Evolutionary conservation across 2,113 vertebrate species (phyloP).

Genomic region (Saccopteryx bilineata): DNA sequence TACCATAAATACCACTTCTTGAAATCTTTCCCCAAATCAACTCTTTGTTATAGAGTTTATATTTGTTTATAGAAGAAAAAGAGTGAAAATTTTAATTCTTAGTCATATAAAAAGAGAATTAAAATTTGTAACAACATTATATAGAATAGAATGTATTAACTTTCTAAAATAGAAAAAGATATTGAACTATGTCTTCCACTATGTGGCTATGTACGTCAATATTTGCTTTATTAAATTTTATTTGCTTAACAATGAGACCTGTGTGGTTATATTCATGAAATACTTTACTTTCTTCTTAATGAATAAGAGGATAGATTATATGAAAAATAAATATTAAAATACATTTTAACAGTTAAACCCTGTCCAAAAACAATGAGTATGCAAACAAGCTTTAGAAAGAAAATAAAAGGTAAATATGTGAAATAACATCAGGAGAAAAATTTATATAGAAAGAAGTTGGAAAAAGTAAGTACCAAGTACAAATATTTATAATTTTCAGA

Average conservation of each 20-base stretch:
- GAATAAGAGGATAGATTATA: neutral
- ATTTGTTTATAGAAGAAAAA: neutral
- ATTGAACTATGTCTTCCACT: neutral
- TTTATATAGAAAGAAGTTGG: neutral
- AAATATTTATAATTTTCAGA: slow-evolving; percentile 11
- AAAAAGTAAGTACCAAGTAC: neutral
- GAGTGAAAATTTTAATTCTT: neutral
- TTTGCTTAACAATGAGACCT: neutral
- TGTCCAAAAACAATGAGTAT: neutral
- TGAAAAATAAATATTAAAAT: neutral
- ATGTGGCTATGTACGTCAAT: neutral
- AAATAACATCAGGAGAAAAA: slow-evolving; percentile 1
- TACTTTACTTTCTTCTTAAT: neutral
- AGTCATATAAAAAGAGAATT: neutral
- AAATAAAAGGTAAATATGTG: neutral
- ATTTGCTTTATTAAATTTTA: slow-evolving; percentile 25
- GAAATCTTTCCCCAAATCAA: neutral
- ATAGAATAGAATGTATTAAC: neutral
- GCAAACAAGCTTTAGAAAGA: neutral
- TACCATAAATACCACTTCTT: neutral
- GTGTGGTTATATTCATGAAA: slow-evolving; percentile 36
- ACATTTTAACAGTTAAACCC: neutral
- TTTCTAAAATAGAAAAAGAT: slow-evolving; percentile 27
- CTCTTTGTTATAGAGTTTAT: neutral
- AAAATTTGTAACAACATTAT: neutral